phyloP scores from a whole-genome alignment of 2,888 invertebrate species.

The Xestoiulus laeticollis region DNA sequence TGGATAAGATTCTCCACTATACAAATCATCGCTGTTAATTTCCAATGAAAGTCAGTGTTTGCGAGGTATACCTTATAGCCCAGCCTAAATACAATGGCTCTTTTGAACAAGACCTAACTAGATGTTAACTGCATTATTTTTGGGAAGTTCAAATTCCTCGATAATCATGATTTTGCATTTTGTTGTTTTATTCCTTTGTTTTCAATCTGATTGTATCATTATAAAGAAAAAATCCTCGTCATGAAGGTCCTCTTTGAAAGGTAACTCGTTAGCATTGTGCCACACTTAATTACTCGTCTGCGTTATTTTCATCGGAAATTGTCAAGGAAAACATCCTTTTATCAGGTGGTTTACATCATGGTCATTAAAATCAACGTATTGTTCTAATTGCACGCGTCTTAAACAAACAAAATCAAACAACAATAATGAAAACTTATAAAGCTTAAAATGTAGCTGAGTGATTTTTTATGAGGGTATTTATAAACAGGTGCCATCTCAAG shows the following conservation, averaged over 20 bases:
- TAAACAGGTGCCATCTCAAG: background rate
- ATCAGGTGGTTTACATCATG: background rate
- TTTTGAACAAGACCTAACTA: background rate
- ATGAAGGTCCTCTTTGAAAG: background rate
- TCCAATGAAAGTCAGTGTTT: background rate
- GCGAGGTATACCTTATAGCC: background rate
- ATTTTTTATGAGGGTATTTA: background rate
- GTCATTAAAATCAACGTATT: constrained; percentile 1
- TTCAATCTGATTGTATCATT: background rate
- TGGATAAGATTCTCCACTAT: background rate
- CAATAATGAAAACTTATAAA: constrained; percentile 4
- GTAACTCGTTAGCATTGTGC: constrained; percentile 13
- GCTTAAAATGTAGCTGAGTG: background rate
- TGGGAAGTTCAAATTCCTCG: constrained; percentile 14
- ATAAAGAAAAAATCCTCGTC: constrained; percentile 23
- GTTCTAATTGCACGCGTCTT: constrained; percentile 3
- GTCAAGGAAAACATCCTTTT: constrained; percentile 23
- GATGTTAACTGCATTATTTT: background rate
- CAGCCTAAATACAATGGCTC: background rate
- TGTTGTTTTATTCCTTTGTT: background rate
- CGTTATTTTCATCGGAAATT: background rate
- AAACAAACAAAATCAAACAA: background rate
- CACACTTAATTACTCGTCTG: constrained; percentile 13
- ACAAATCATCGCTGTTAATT: background rate
- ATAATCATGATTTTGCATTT: constrained; percentile 21